phyloP scores from a whole-genome alignment of 2,113 vertebrate genomes.

The Cottus gobio region DNA sequence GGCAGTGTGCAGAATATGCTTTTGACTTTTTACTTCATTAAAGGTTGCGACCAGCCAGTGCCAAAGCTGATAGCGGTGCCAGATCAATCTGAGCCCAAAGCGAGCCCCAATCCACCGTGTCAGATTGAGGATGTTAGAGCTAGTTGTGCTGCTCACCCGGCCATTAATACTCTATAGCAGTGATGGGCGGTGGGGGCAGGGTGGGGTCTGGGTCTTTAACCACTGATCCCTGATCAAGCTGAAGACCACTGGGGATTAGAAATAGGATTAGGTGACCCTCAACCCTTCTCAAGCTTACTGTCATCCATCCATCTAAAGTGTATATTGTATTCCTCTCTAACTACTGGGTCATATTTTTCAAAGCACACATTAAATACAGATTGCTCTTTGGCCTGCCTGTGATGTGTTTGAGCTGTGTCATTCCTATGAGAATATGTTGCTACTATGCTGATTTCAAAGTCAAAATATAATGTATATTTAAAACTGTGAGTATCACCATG shows the following conservation, averaged over 20 bases:
- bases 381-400: constrained; percentile 12
- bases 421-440: constrained; percentile 17
- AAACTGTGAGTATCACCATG: constrained; percentile 16
- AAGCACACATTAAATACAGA: constrained; percentile 31
- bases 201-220: constrained; percentile 51
- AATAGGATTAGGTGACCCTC: constrained; percentile 71
- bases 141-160: constrained; percentile 36
- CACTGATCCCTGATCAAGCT: constrained; percentile 59
- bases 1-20: constrained; percentile 32
- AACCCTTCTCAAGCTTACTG: constrained; percentile 47
- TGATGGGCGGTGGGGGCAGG: constrained; percentile 22
- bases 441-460: constrained; percentile 3
- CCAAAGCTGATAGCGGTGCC: constrained; percentile 36
- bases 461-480: constrained; percentile 11
- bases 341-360: constrained; percentile 32
- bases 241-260: constrained; percentile 69
- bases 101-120: constrained; percentile 46
- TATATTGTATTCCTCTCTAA: constrained; percentile 49
- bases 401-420: constrained; percentile 26
- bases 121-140: constrained; percentile 59
- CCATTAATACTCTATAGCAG: constrained; percentile 50
- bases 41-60: constrained; percentile 45
- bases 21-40: constrained; percentile 53
- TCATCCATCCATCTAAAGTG: constrained; percentile 48
- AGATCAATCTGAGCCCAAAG: constrained; percentile 48